phyloP scores from a whole-genome alignment of 2,888 invertebrate genomes.

The Troilus luridus region DNA sequence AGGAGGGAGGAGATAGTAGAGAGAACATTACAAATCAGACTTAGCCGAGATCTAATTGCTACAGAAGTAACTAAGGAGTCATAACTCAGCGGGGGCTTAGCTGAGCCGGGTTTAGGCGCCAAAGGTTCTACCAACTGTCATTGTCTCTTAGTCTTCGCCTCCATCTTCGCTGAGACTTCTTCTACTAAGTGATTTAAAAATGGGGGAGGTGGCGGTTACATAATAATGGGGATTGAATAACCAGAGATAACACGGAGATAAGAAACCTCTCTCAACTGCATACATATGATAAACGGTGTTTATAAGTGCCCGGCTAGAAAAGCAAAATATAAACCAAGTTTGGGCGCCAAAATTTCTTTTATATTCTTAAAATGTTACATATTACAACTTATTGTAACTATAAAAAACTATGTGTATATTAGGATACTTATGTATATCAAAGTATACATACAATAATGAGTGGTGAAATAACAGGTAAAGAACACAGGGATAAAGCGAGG shows the following conservation, averaged over 20 bases:
- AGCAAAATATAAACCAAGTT: too few relatives aligned
- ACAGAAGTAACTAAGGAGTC: conserved; percentile 23
- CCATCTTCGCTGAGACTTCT: background rate
- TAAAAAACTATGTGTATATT: too few relatives aligned
- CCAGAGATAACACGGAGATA: background rate
- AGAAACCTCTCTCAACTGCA: background rate
- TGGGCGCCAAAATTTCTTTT: too few relatives aligned
- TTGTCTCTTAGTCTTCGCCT: background rate
- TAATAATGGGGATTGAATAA: background rate
- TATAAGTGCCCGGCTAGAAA: too few relatives aligned
- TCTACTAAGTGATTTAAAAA: background rate
- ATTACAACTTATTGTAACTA: too few relatives aligned
- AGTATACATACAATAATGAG: too few relatives aligned
- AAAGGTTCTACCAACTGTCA: conserved; percentile 21
- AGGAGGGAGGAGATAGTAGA: background rate
- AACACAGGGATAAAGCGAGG: too few relatives aligned
- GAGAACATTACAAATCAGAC: conserved; percentile 37
- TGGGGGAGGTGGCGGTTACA: background rate
- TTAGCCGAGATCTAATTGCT: conserved; percentile 37
- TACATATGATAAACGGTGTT: too few relatives aligned
- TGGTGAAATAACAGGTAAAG: too few relatives aligned
- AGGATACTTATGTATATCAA: too few relatives aligned
- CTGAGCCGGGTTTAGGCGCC: background rate
- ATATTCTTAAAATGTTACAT: too few relatives aligned
- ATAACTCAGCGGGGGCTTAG: conserved; percentile 19